Evolutionary conservation across 1,140 invertebrate genomes (phyloP).

Genomic region (Brachionus koreanus): DNA sequence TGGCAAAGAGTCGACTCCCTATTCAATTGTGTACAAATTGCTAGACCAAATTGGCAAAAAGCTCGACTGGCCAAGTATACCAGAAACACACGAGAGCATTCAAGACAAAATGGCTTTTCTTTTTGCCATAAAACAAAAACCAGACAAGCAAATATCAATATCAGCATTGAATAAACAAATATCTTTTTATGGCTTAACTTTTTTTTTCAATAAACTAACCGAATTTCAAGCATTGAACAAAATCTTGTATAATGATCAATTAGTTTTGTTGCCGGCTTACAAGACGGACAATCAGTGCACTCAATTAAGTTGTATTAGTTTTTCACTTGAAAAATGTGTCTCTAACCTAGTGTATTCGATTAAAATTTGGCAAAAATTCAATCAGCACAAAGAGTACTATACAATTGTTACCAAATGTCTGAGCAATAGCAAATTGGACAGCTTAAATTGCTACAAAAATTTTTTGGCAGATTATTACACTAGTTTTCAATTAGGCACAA

Average conservation of each 20-base stretch:
- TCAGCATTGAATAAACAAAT: slow-evolving; percentile 36
- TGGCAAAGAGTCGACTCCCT: background rate
- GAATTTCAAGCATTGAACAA: slow-evolving; percentile 18
- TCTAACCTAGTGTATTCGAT: background rate
- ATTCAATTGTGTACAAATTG: background rate
- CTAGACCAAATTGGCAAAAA: slow-evolving; percentile 15
- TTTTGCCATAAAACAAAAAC: background rate
- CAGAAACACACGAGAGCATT: background rate
- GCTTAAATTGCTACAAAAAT: background rate
- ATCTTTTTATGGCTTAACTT: slow-evolving; percentile 6
- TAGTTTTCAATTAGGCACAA: background rate
- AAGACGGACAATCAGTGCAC: background rate
- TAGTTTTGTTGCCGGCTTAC: background rate
- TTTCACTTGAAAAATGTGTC: background rate
- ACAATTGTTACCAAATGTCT: slow-evolving; percentile 30
- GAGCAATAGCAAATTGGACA: slow-evolving; percentile 32
- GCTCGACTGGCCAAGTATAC: background rate
- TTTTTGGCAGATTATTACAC: slow-evolving; percentile 10
- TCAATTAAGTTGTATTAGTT: too few relatives aligned
- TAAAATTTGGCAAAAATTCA: slow-evolving; percentile 39
- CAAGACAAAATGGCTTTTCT: slow-evolving; percentile 22
- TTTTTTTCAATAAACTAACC: slow-evolving; percentile 30
- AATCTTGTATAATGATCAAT: background rate
- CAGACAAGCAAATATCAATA: background rate
- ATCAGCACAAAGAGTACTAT: slow-evolving; percentile 19